phyloP scores from a whole-genome alignment of 92 coral and sea anemone species.

The Heliopora coerulea region DNA sequence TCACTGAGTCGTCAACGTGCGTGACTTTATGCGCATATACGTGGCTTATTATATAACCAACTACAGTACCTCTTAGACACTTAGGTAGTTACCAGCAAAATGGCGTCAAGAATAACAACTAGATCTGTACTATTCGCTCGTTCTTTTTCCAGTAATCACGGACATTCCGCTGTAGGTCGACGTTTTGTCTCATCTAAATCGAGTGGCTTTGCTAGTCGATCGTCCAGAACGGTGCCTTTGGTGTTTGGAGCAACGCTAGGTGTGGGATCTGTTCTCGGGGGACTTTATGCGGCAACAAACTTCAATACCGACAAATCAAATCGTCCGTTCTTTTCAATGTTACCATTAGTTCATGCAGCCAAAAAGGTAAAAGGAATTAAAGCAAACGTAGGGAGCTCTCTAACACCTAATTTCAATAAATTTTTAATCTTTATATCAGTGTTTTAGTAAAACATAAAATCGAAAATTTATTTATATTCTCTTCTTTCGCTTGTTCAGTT shows the following conservation, averaged over 20 bases:
- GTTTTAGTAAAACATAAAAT: no score
- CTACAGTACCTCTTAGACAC: no score
- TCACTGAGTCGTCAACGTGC: no score
- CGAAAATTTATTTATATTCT: no score
- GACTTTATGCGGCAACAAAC: slow-evolving; percentile 10
- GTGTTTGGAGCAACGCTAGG: slow-evolving; percentile 81
- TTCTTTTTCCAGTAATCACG: not conserved
- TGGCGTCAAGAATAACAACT: slow-evolving; percentile 18
- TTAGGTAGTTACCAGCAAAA: no score
- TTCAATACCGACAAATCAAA: not conserved
- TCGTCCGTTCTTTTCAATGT: not conserved
- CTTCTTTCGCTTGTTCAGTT: no score
- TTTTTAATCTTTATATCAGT: no score
- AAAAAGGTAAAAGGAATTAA: slow-evolving; percentile 6
- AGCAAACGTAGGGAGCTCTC: no score
- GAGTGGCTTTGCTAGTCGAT: slow-evolving; percentile 6
- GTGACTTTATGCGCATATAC: no score
- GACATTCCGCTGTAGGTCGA: slow-evolving; percentile 15
- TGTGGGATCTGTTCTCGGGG: slow-evolving; percentile 55
- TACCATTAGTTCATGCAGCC: slow-evolving; percentile 15
- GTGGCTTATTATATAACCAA: no score
- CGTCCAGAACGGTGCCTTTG: slow-evolving; percentile 61
- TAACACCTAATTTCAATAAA: no score
- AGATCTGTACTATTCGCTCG: not conserved
- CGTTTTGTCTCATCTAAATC: slow-evolving; percentile 19